Percentiles rank a stretch among this genome's conserved stretches.
phyloP scores from a whole-genome alignment of 37 sponge, comb jelly and placozoan genomes.

The Bolinopsis microptera region DNA sequence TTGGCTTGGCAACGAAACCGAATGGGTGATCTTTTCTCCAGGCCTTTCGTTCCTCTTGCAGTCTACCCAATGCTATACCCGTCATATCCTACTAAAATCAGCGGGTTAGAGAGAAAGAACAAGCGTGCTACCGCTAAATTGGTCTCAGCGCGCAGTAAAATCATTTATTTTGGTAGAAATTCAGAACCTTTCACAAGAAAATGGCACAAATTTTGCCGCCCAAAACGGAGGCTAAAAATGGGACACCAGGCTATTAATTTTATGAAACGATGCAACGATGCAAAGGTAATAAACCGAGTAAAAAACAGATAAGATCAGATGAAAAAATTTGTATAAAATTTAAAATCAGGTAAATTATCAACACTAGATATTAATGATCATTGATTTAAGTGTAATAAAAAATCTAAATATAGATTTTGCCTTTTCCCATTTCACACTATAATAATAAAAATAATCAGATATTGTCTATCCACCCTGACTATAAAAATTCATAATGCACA shows the following conservation, averaged over 20 bases:
- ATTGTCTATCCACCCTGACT: no score
- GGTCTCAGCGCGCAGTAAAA: not conserved
- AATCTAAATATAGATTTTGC: no score
- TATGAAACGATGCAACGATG: no score
- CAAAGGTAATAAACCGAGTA: no score
- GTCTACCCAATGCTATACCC: slow-evolving; percentile 91
- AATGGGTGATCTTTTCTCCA: slow-evolving; percentile 98
- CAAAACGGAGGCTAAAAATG: not conserved
- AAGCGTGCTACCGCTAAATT: not conserved
- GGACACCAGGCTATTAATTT: no score
- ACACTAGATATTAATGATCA: not conserved
- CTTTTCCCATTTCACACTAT: no score
- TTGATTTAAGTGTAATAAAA: no score
- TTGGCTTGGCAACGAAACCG: slow-evolving; percentile 96
- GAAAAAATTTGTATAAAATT: no score
- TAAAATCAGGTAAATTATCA: not conserved
- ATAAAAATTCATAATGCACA: no score
- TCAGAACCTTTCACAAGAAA: not conserved
- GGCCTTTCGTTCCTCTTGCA: slow-evolving; percentile 90
- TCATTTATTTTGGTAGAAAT: not conserved
- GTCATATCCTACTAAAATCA: slow-evolving; percentile 76
- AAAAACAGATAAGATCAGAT: no score
- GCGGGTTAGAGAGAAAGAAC: not conserved
- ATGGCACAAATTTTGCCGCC: not conserved
- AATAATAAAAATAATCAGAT: no score